phyloP scores from a whole-genome alignment of 2,888 invertebrate species.

The Polyommatus icarus region DNA sequence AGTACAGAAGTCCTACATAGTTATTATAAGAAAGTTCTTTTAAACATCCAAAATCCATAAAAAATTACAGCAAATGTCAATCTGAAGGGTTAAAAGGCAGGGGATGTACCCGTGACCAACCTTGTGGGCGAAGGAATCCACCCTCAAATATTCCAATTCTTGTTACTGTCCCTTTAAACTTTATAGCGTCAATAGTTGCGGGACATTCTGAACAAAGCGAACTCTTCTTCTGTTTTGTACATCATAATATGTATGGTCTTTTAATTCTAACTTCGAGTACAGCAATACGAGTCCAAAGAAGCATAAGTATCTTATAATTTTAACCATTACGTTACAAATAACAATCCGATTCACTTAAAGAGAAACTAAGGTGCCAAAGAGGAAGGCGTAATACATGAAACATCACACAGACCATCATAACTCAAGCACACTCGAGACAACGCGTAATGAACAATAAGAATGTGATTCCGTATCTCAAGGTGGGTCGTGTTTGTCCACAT shows the following conservation, averaged over 20 bases:
- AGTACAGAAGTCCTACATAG: not conserved
- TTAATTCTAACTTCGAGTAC: no score
- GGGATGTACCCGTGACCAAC: not conserved
- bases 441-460: conserved; percentile 25
- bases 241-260: no score
- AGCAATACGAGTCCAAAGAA: no score
- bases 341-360: no score
- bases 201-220: not conserved
- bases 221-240: no score
- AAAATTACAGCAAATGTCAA: not conserved
- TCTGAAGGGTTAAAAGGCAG: not conserved
- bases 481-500: conserved; percentile 59
- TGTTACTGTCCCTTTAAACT: not conserved
- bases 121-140: conserved; percentile 7
- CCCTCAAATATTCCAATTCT: conserved; percentile 5
- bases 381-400: not conserved
- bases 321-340: no score
- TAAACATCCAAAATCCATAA: not conserved
- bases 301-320: no score
- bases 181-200: not conserved
- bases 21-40: not conserved
- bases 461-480: conserved; percentile 32
- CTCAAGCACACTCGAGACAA: conserved; percentile 10
- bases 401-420: conserved; percentile 1
- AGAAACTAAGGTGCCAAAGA: not conserved